Conservation (phyloP, 2,888 invertebrate species). For the Graphium colonna region DNA sequence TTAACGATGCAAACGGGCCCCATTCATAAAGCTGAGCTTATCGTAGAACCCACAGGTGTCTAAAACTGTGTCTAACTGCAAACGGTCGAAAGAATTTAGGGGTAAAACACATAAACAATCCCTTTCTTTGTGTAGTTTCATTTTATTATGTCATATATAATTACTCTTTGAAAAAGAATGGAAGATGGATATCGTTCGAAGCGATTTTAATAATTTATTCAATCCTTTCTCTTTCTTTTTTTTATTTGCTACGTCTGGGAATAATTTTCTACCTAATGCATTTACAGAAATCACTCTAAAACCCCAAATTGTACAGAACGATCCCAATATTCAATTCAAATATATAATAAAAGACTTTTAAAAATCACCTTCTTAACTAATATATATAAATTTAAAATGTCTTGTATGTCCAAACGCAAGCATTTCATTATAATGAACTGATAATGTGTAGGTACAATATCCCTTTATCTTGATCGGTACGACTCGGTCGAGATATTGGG, state of each 20-base stretch:
- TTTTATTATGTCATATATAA: conserved; percentile 13
- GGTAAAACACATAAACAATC: conserved; percentile 19
- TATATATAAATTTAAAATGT: no score
- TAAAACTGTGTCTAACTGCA: conserved; percentile 32
- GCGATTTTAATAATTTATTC: no score
- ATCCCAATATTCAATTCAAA: no score
- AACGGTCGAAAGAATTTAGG: conserved; percentile 20
- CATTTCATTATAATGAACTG: conserved; percentile 11
- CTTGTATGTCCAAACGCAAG: no score
- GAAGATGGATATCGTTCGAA: not conserved
- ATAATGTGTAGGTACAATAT: conserved; percentile 17
- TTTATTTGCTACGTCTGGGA: no score
- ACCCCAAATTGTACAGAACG: no score
- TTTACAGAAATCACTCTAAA: no score
- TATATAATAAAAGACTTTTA: not conserved
- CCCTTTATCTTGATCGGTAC: conserved; percentile 21
- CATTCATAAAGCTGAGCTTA: conserved; percentile 41
- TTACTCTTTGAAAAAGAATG: not conserved
- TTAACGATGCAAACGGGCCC: conserved; percentile 52
- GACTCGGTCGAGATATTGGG: conserved; percentile 14
- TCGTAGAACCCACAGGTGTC: conserved; percentile 33
- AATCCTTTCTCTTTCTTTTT: no score
- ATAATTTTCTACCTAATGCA: no score
- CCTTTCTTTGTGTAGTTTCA: conserved; percentile 6
- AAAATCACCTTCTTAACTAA: not conserved